phyloP scores from a whole-genome alignment of 2,888 invertebrate species.

The Lamproptera curius region DNA sequence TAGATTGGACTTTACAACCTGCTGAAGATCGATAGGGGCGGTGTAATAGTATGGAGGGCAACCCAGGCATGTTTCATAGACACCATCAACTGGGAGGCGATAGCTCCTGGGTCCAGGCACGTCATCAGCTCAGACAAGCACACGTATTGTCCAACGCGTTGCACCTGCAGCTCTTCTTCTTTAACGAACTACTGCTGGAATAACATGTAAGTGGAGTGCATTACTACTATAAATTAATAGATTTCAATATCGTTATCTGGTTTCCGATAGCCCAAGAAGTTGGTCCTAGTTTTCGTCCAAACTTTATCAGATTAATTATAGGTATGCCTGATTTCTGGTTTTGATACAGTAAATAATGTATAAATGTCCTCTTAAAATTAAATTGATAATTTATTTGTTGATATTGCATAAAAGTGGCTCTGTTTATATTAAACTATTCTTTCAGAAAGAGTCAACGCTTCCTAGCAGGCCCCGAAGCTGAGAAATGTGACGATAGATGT shows the following conservation, averaged over 20 bases:
- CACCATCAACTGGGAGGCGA: slow-evolving; percentile 54
- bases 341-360: no score
- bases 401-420: no score
- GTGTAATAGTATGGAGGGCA: slow-evolving; percentile 87
- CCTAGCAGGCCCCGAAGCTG: slow-evolving; percentile 54
- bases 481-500: slow-evolving; percentile 85
- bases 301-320: no score
- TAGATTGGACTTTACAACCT: slow-evolving; percentile 87
- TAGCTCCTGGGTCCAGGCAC: slow-evolving; percentile 52
- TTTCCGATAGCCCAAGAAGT: no score
- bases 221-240: no score
- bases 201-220: slow-evolving; percentile 49
- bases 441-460: slow-evolving; percentile 73
- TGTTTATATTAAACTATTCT: no score
- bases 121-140: slow-evolving; percentile 43
- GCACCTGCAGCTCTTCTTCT: slow-evolving; percentile 43
- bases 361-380: no score
- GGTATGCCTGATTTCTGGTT: no score
- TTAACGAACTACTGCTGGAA: slow-evolving; percentile 61
- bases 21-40: slow-evolving; percentile 87
- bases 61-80: slow-evolving; percentile 87
- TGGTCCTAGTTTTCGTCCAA: no score
- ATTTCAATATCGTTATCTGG: no score
- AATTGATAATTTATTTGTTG: no score
- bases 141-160: slow-evolving; percentile 43